Conservation (phyloP, 2,113 vertebrate species). For the Ochotona curzoniae region DNA sequence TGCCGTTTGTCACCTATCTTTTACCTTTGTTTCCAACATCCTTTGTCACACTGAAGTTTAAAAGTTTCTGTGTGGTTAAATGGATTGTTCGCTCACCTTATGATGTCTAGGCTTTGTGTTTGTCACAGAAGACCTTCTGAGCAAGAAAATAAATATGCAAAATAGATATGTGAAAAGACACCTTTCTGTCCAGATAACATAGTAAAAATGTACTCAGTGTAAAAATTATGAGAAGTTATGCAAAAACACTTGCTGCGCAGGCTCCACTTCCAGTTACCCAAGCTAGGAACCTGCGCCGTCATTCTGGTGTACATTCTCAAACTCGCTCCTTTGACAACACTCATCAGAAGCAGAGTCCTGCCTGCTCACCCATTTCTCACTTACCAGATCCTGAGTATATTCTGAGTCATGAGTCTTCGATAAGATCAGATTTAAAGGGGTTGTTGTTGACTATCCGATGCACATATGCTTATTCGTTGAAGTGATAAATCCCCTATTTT, state of each 20-base stretch:
- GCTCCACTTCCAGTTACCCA: too few relatives aligned
- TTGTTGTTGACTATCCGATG: neutral
- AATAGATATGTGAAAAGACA: neutral
- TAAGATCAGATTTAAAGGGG: neutral
- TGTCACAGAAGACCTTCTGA: slow-evolving; percentile 23
- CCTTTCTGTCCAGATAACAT: neutral
- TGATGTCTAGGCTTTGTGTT: neutral
- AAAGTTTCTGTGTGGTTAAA: neutral
- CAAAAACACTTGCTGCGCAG: neutral
- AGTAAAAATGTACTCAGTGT: neutral
- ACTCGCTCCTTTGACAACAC: neutral
- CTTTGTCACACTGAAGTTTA: neutral
- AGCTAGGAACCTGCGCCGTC: neutral
- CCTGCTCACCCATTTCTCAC: neutral
- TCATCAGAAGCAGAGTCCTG: neutral
- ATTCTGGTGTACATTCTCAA: neutral
- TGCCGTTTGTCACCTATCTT: neutral
- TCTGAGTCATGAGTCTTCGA: neutral
- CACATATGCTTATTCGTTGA: neutral
- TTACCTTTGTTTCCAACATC: neutral
- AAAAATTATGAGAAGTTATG: neutral
- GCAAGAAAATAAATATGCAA: neutral
- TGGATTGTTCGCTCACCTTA: neutral
- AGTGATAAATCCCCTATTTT: neutral
- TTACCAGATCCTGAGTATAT: neutral